Base-by-base conservation (phyloP, 2,888 invertebrate genomes). In the Epirrhoe alternata region DNA sequence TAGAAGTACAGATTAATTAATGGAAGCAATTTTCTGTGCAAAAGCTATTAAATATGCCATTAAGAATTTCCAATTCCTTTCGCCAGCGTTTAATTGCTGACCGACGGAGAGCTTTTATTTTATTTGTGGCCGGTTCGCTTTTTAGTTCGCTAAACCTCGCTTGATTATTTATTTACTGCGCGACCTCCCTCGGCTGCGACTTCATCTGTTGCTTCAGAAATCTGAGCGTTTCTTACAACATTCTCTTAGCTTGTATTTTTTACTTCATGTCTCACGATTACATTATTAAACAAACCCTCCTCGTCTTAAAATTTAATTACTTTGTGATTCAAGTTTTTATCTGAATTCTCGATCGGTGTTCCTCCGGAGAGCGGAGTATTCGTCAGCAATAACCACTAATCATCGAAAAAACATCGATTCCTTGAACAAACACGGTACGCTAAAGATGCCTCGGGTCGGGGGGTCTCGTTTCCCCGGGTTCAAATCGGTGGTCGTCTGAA, bases 401-500 rank as follows among this genome's bases (percentile, higher is more conserved):
- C 86, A 88, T 87, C 80, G 67, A 77, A 80, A 85, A 88, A 78
- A 77, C 74, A 75, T 73, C 69, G 82, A 83, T 86, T 85, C 83
- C 78, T 79, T 85, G 83, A 82, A 85, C 83, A 83, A 81, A 81
- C 83, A 85, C 84, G 83, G 84, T 84, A 87, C 87, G 85, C 83
- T 81, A 82, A 85, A 86, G 86, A 86, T 83, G 80, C 82, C 84
- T 81, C 80, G 80, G 86, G 77, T 86, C 90, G 85, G 92, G 92
- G 92, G 92, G 92, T 90, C 92, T 86, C 84, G 84, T 85, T 87
- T 86, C 80, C 83, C 82, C 77, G 75, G 75, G 77, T 78, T 74
- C 68, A 90, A 89, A 89, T 89, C 90, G 86, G 89, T 85, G 86
- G 85, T 86, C 85, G 87, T 90, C 86, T 86, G 86, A 93, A 92